Evolutionary conservation across 1,140 invertebrate genomes (phyloP).

Genomic region (Euschistus heros): DNA sequence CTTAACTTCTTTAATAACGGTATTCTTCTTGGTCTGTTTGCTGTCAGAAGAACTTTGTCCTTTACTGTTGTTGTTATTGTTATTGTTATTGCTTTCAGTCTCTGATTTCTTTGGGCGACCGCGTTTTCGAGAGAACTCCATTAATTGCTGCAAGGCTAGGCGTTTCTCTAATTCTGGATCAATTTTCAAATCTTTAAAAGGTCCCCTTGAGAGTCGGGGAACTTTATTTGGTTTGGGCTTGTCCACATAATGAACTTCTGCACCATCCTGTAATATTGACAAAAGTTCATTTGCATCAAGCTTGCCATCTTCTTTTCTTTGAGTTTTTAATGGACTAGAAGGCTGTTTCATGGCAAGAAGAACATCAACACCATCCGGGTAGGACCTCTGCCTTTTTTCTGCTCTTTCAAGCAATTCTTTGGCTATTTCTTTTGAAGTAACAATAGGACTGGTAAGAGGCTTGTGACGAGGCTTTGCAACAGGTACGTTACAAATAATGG

Average conservation of each 20-base stretch:
- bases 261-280: slow-evolving; percentile 41
- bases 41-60: background rate
- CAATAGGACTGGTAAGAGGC: slow-evolving; percentile 36
- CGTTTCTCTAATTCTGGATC: slow-evolving; percentile 39
- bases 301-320: slow-evolving; percentile 16
- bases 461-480: slow-evolving; percentile 5
- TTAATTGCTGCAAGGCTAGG: slow-evolving; percentile 42
- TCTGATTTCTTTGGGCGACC: slow-evolving; percentile 26
- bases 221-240: slow-evolving; percentile 16
- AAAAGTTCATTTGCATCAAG: slow-evolving; percentile 38
- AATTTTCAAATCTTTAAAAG: slow-evolving; percentile 31
- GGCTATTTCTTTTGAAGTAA: slow-evolving; percentile 39
- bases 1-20: slow-evolving; percentile 33
- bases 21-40: slow-evolving; percentile 11
- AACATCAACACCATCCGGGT: slow-evolving; percentile 36
- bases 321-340: slow-evolving; percentile 31
- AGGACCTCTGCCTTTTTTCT: slow-evolving; percentile 31
- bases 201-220: slow-evolving; percentile 19
- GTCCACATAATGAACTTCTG: slow-evolving; percentile 30
- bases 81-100: slow-evolving; percentile 15
- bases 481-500: background rate
- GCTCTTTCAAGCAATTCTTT: slow-evolving; percentile 38
- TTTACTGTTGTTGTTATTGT: slow-evolving; percentile 18
- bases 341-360: slow-evolving; percentile 41
- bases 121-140: slow-evolving; percentile 35